A percentile compares a stretch with the other conserved stretches of the same genome.
phyloP scores from a whole-genome alignment of 1,140 invertebrate species.

The Drosophila murphyi region DNA sequence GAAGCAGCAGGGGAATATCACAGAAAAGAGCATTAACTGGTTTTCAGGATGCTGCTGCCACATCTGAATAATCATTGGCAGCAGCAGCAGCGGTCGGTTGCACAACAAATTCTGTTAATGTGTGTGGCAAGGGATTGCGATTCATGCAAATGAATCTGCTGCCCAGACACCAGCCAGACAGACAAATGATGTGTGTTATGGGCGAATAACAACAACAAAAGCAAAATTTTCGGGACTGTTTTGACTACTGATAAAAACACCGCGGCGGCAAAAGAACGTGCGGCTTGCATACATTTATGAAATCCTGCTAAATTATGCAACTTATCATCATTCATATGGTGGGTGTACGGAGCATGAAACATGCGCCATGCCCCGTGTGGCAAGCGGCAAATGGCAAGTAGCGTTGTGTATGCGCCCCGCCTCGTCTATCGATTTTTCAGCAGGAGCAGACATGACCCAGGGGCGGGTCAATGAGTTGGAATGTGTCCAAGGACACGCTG shows the following conservation, averaged over 20 bases:
- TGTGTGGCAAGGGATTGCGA: slow-evolving; percentile 2
- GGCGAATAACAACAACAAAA: neutral
- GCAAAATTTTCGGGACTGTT: slow-evolving; percentile 35
- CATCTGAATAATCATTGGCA: neutral
- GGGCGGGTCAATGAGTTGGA: slow-evolving; percentile 65
- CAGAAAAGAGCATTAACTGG: slow-evolving; percentile 4
- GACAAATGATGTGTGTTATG: slow-evolving; percentile 11
- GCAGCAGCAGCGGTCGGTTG: neutral
- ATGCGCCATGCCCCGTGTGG: slow-evolving; percentile 8
- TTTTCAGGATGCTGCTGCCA: neutral
- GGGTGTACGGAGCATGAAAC: slow-evolving; percentile 6
- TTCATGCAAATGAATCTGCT: neutral
- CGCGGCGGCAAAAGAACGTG: neutral
- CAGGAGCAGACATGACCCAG: slow-evolving; percentile 33
- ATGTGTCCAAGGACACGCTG: slow-evolving; percentile 68
- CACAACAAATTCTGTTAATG: neutral
- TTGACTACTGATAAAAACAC: slow-evolving; percentile 25
- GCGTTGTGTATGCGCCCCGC: slow-evolving; percentile 43
- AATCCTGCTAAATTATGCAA: slow-evolving; percentile 79
- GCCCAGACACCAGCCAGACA: slow-evolving; percentile 19
- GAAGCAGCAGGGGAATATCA: neutral
- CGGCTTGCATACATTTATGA: slow-evolving; percentile 61
- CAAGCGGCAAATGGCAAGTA: neutral
- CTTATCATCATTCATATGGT: slow-evolving; percentile 59
- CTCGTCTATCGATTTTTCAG: slow-evolving; percentile 65